Percentiles rank a stretch among this genome's conserved stretches.
Evolutionary conservation across 2,888 invertebrate genomes (phyloP).

Genomic region (Hydriomena furcata): DNA sequence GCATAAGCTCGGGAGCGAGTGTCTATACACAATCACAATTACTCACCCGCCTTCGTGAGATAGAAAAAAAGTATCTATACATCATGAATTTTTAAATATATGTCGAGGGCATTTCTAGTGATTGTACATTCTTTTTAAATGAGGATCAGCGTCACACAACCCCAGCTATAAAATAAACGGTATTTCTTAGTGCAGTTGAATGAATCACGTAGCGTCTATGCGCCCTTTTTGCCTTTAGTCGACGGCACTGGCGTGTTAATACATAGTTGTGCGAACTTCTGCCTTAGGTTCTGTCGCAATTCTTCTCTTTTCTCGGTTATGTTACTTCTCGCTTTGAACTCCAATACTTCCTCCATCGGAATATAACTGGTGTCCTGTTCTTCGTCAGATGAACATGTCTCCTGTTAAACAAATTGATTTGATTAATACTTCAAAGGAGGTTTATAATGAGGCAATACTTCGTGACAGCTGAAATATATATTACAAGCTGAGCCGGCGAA

Average conservation of each 20-base stretch:
- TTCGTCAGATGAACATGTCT: slow-evolving; percentile 90
- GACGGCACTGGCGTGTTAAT: slow-evolving; percentile 71
- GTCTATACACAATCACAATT: too few species aligned
- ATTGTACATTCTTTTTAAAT: neutral
- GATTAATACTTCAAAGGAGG: neutral
- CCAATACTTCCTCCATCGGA: slow-evolving; percentile 94
- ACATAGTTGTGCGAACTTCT: slow-evolving; percentile 92
- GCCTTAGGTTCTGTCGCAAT: slow-evolving; percentile 90
- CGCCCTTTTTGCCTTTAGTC: slow-evolving; percentile 50
- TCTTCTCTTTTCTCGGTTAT: slow-evolving; percentile 92
- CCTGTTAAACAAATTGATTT: slow-evolving; percentile 68
- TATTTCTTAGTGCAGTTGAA: slow-evolving; percentile 49
- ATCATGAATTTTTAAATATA: too few species aligned
- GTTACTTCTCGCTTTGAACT: slow-evolving; percentile 92
- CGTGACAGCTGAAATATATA: too few species aligned
- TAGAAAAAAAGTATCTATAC: too few species aligned
- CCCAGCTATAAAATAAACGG: slow-evolving; percentile 16
- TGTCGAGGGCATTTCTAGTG: too few species aligned
- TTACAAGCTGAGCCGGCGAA: too few species aligned
- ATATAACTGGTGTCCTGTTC: slow-evolving; percentile 91
- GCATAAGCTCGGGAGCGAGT: too few species aligned
- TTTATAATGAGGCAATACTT: too few species aligned
- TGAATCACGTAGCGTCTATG: slow-evolving; percentile 40
- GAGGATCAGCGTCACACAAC: slow-evolving; percentile 13
- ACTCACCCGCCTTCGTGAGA: too few species aligned